Evolutionary conservation across 2,797 vertebrate species (phyloP).

Genomic region (Acomys russatus): DNA sequence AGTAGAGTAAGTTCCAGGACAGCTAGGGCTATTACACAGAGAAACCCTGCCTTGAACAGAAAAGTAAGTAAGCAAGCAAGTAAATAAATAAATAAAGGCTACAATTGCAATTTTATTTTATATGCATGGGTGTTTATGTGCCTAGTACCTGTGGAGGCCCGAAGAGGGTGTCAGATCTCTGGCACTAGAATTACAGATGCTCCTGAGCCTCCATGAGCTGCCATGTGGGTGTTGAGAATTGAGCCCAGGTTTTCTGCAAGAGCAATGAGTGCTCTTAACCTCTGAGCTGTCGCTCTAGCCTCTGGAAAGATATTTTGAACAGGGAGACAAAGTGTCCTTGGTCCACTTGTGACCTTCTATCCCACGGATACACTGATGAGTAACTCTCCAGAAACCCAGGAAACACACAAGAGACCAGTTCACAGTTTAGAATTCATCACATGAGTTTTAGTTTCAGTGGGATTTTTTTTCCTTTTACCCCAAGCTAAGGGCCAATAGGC

Average conservation of each 20-base stretch:
- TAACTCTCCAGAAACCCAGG: not conserved
- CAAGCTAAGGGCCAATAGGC: not conserved
- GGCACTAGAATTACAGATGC: not conserved
- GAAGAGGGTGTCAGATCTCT: not conserved
- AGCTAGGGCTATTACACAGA: not conserved
- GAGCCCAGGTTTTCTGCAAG: not conserved
- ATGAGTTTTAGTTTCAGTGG: not conserved
- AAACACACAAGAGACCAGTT: not conserved
- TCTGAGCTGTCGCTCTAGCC: not conserved
- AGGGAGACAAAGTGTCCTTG: not conserved
- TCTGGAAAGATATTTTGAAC: not conserved
- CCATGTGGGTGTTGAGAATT: not conserved
- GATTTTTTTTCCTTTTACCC: not conserved
- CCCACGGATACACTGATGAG: rapidly evolving
- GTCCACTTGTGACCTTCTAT: not conserved
- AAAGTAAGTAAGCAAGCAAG: not conserved
- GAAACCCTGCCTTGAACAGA: not conserved
- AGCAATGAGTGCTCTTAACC: not conserved
- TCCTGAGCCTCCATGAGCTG: not conserved
- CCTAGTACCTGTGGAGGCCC: not conserved
- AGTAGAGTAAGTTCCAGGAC: not conserved
- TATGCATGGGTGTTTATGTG: not conserved
- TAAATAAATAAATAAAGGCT: not conserved
- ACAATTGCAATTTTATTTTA: no score
- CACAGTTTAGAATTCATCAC: not conserved